phyloP scores from a whole-genome alignment of 2,113 vertebrate genomes.

The Mobula birostris region DNA sequence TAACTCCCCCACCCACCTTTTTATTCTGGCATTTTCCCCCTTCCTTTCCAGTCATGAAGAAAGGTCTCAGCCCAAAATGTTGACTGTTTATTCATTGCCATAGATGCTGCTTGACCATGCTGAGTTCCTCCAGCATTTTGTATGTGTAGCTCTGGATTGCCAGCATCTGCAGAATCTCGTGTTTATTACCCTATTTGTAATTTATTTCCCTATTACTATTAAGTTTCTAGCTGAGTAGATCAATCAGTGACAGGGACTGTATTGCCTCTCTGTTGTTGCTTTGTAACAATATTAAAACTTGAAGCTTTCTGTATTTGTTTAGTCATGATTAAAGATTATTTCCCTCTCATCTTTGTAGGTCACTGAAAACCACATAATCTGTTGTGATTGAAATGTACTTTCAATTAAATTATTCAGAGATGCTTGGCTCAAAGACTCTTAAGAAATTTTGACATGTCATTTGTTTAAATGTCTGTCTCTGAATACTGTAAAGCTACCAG shows the following conservation, averaged over 20 bases:
- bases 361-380: constrained; percentile 8
- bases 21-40: too few species aligned
- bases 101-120: too few species aligned
- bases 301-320: not conserved
- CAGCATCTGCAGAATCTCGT: too few species aligned
- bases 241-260: constrained; percentile 16
- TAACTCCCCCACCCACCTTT: too few species aligned
- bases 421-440: not conserved
- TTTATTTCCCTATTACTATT: constrained; percentile 13
- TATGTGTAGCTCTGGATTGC: too few species aligned
- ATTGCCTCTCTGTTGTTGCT: not conserved
- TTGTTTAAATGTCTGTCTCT: constrained; percentile 40
- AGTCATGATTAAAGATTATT: constrained; percentile 11
- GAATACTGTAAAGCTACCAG: constrained; percentile 43
- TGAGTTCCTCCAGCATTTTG: too few species aligned
- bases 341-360: not conserved
- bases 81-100: too few species aligned
- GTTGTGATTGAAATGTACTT: constrained; percentile 35
- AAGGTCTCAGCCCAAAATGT: too few species aligned
- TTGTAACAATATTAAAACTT: not conserved
- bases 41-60: too few species aligned
- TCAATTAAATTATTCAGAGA: constrained; percentile 26
- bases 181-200: not conserved
- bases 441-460: constrained; percentile 32
- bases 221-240: not conserved